Conservation (phyloP, 2,113 vertebrate species). For the Vidua macroura region DNA sequence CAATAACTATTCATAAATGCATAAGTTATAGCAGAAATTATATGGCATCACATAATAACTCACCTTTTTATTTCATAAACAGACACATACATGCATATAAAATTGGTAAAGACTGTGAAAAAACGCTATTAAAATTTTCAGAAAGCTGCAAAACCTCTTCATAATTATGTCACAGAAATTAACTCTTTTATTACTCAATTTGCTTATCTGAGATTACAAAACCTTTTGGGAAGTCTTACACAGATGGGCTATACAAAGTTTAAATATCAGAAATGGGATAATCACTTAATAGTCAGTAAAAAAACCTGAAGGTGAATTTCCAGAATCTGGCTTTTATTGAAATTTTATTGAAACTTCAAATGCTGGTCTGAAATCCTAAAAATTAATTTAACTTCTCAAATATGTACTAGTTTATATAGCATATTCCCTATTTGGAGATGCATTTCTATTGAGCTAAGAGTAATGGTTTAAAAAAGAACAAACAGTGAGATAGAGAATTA, state of each 20-base stretch:
- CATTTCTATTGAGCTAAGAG: not conserved
- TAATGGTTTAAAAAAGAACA: not conserved
- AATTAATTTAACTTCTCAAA: not conserved
- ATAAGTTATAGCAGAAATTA: not conserved
- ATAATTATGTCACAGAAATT: not conserved
- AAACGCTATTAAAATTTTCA: not conserved
- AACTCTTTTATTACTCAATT: not conserved
- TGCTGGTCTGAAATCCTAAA: not conserved
- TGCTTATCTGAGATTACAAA: not conserved
- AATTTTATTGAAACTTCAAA: not conserved
- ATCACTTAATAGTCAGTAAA: not conserved
- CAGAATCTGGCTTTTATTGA: not conserved
- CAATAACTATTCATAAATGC: not conserved
- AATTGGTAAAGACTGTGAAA: not conserved
- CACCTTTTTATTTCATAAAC: not conserved
- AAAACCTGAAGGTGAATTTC: not conserved
- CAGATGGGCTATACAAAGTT: not conserved
- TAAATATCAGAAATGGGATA: not conserved
- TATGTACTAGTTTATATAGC: not conserved
- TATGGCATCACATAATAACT: not conserved
- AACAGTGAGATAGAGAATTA: not conserved
- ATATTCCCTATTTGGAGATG: not conserved
- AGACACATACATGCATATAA: not conserved
- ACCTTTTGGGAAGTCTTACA: not conserved
- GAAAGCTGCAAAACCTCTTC: not conserved